Percentiles rank a stretch among this genome's conserved stretches.
These are phyloP conservation scores for Cladorhizidae sp. DNA, from an alignment of 37 sponge, comb jelly and placozoan genomes.

Conservation along the genomic window DNA sequence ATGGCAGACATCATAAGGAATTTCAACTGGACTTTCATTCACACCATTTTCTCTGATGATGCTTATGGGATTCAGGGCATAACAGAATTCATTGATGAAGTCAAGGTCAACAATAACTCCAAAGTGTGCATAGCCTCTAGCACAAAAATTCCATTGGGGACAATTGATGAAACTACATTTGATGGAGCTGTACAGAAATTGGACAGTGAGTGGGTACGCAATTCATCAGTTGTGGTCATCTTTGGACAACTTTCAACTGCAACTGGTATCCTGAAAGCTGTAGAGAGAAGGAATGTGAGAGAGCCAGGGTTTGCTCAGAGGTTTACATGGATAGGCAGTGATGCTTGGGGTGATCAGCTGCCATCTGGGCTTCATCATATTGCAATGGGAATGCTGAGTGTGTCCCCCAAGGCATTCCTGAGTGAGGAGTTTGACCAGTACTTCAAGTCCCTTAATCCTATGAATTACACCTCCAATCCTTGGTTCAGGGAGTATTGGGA, in stretches of 20 bases:
- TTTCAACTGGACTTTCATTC: slow-evolving; percentile 73
- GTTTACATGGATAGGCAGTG: slow-evolving; percentile 9
- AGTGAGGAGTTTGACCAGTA: slow-evolving; percentile 49
- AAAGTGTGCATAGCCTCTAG: slow-evolving; percentile 4
- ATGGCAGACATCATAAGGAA: slow-evolving; percentile 50
- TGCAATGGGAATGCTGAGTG: slow-evolving; percentile 35
- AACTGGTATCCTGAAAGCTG: slow-evolving; percentile 11
- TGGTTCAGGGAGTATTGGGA: slow-evolving; percentile 81
- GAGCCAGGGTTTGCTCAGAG: slow-evolving; percentile 4
- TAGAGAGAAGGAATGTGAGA: not conserved
- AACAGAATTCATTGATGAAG: slow-evolving; percentile 19
- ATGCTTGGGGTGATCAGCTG: slow-evolving; percentile 69
- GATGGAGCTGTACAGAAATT: slow-evolving; percentile 8
- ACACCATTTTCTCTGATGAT: slow-evolving; percentile 30
- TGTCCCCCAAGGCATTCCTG: slow-evolving; percentile 10
- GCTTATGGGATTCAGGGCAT: slow-evolving; percentile 61
- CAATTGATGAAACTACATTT: not conserved
- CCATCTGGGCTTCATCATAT: not conserved
- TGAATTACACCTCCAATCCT: slow-evolving; percentile 46
- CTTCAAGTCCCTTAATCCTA: slow-evolving; percentile 52
- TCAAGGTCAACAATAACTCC: not conserved
- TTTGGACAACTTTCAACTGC: slow-evolving; percentile 57
- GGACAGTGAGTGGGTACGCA: slow-evolving; percentile 17
- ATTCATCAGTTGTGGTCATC: slow-evolving; percentile 51
- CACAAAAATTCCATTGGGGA: not conserved